phyloP scores from a whole-genome alignment of 30 jellyfish, hydroid and myxozoan species.

The Catostylus mosaicus region DNA sequence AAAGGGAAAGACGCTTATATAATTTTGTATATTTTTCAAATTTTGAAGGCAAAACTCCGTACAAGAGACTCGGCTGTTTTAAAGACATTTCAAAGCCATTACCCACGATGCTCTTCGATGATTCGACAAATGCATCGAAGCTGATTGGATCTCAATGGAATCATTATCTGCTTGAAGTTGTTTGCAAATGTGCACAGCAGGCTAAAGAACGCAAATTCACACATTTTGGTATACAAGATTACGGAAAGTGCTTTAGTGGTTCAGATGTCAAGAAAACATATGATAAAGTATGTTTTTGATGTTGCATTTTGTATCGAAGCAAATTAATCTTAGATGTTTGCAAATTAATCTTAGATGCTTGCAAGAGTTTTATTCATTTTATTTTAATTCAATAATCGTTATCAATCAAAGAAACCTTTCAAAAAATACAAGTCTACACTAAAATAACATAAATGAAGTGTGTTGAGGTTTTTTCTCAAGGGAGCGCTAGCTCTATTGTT shows the following conservation, averaged over 20 bases:
- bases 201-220: constrained; percentile 73
- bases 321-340: no score
- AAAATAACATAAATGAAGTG: no score
- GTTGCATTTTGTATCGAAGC: background rate
- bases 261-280: constrained; percentile 67
- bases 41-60: constrained; percentile 50
- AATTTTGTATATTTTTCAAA: background rate
- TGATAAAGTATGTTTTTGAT: constrained; percentile 42
- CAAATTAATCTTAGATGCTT: no score
- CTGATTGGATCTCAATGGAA: constrained; percentile 51
- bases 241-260: constrained; percentile 86
- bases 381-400: no score
- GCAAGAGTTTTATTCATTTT: no score
- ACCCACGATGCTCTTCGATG: constrained; percentile 86
- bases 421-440: no score
- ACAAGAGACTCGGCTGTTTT: constrained; percentile 72
- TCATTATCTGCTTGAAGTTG: constrained; percentile 67
- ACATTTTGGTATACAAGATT: constrained; percentile 87
- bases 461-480: no score
- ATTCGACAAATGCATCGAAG: constrained; percentile 70
- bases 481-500: no score
- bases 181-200: constrained; percentile 78
- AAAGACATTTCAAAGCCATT: constrained; percentile 78
- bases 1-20: no score
- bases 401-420: no score